Evolutionary conservation across 2,888 invertebrate species (phyloP).

Genomic region (Fissipunctia ypsillon): DNA sequence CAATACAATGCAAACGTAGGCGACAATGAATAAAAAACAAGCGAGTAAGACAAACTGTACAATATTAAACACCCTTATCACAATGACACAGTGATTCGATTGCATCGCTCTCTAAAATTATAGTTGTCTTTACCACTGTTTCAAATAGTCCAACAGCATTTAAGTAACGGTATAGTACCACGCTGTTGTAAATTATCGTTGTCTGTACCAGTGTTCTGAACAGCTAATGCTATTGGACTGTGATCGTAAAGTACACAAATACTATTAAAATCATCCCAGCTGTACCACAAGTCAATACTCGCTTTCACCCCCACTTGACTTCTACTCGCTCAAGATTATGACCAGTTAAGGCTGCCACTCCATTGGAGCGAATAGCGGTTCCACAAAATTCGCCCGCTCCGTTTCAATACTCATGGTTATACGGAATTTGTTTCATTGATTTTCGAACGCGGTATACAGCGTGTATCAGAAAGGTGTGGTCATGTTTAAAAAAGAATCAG

Average conservation of each 20-base stretch:
- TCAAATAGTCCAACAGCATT: not conserved
- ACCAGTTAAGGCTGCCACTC: constrained; percentile 11
- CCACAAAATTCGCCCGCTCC: not conserved
- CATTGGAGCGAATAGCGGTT: constrained; percentile 10
- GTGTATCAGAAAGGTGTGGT: not conserved
- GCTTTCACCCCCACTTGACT: constrained; percentile 34
- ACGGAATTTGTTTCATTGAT: not conserved
- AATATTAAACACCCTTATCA: constrained; percentile 41
- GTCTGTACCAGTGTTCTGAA: not conserved
- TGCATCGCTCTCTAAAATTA: not conserved
- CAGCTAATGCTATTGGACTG: not conserved
- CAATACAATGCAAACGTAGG: not conserved
- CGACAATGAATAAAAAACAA: not conserved
- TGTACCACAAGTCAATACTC: constrained; percentile 33
- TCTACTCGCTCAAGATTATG: constrained; percentile 35
- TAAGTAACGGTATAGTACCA: not conserved
- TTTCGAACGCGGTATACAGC: not conserved
- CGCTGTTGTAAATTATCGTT: constrained; percentile 1
- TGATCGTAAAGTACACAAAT: constrained; percentile 4
- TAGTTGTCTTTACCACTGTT: not conserved
- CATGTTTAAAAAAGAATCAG: not conserved
- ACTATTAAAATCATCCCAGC: constrained; percentile 11
- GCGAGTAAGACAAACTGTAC: constrained; percentile 15
- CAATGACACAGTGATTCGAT: constrained; percentile 29
- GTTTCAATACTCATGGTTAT: not conserved